Evolutionary conservation across 1,140 invertebrate genomes (phyloP).

Genomic region (Danaus melanippus): DNA sequence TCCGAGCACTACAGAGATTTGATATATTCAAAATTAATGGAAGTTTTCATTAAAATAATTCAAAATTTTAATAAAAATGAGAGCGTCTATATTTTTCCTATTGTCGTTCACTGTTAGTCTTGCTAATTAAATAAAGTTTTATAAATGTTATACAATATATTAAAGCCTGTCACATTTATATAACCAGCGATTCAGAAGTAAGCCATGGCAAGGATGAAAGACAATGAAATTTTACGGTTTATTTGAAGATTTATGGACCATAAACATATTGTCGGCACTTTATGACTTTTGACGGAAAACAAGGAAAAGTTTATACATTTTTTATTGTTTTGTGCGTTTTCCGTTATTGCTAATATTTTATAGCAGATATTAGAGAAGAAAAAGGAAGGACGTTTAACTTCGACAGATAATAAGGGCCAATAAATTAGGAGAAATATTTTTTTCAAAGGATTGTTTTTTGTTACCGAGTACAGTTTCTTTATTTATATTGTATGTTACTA

Average conservation of each 20-base stretch:
- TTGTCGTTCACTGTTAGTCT: too few relatives aligned
- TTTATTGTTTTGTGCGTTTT: slow-evolving; percentile 26
- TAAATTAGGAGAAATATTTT: neutral
- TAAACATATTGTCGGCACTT: slow-evolving; percentile 55
- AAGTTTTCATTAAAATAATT: neutral
- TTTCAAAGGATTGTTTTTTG: too few relatives aligned
- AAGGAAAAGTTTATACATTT: slow-evolving; percentile 43
- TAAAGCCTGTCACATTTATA: slow-evolving; percentile 3
- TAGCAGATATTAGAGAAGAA: slow-evolving; percentile 7
- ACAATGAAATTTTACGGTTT: slow-evolving; percentile 53
- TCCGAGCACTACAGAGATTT: too few relatives aligned
- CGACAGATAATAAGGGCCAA: neutral
- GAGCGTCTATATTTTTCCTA: too few relatives aligned
- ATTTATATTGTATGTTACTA: too few relatives aligned
- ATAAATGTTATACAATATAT: neutral
- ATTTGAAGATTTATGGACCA: slow-evolving; percentile 56
- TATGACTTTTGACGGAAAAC: slow-evolving; percentile 47
- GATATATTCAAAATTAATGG: neutral
- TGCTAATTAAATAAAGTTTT: too few relatives aligned
- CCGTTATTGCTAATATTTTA: slow-evolving; percentile 27
- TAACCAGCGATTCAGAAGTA: slow-evolving; percentile 11
- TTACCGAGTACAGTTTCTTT: too few relatives aligned
- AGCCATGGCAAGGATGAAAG: slow-evolving; percentile 20
- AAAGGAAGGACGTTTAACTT: neutral
- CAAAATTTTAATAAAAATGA: too few relatives aligned